Percentiles rank a stretch among this genome's conserved stretches.
phyloP scores from a whole-genome alignment of 2,113 vertebrate genomes.

The Leiothrix lutea region DNA sequence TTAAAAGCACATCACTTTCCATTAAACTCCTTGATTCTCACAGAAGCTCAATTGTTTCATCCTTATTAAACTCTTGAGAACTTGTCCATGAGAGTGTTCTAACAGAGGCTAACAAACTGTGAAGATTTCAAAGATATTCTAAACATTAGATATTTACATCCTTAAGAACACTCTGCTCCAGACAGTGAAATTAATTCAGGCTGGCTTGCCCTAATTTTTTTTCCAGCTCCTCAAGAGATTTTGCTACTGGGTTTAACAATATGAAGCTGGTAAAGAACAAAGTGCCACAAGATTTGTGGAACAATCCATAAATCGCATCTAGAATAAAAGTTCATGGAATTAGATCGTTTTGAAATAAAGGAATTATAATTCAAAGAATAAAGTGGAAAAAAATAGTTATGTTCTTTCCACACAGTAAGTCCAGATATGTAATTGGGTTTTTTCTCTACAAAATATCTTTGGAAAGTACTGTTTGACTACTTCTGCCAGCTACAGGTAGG shows the following conservation, averaged over 20 bases:
- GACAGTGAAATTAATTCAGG: conserved; percentile 41
- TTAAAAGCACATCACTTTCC: neutral
- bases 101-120: neutral
- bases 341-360: neutral
- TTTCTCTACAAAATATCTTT: neutral
- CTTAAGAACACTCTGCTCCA: neutral
- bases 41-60: neutral
- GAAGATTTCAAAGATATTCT: conserved; percentile 32
- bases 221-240: conserved; percentile 20
- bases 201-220: conserved; percentile 2
- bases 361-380: neutral
- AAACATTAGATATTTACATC: conserved; percentile 41
- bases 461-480: neutral
- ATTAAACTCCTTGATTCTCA: neutral
- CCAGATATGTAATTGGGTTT: neutral
- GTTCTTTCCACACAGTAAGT: neutral
- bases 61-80: neutral
- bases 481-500: neutral
- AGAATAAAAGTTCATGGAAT: neutral
- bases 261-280: neutral
- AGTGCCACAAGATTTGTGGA: neutral
- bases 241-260: conserved; percentile 2
- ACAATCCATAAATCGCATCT: neutral
- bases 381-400: neutral
- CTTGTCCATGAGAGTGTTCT: neutral